Evolutionary conservation across 2,797 vertebrate genomes (phyloP).

Genomic region (Tenualosa thibaudeaui): DNA sequence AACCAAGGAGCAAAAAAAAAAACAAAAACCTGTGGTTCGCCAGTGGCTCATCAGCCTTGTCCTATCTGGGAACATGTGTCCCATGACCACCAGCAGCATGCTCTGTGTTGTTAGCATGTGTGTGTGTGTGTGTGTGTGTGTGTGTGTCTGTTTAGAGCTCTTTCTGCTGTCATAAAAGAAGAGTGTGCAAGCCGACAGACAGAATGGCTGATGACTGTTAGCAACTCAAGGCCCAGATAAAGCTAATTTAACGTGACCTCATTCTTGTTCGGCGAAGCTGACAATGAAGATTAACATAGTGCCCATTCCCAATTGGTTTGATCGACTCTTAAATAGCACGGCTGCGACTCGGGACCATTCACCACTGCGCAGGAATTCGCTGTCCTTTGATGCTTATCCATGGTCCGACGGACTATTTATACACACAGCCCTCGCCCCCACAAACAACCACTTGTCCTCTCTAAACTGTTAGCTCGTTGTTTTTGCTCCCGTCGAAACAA

Average conservation of each 20-base stretch:
- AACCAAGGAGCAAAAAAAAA: too few species aligned
- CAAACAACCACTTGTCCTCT: conserved; percentile 68
- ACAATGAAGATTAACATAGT: conserved; percentile 14
- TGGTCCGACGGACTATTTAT: conserved; percentile 68
- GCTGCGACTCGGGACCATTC: conserved; percentile 50
- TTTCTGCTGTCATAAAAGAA: not conserved
- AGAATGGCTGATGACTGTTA: not conserved
- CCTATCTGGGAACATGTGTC: too few species aligned
- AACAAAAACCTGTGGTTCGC: too few species aligned
- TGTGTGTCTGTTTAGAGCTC: not conserved
- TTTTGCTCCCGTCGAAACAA: conserved; percentile 58
- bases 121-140: not conserved
- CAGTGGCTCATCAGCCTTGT: too few species aligned
- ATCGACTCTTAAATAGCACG: conserved; percentile 27
- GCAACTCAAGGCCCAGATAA: not conserved
- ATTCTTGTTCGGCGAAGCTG: not conserved
- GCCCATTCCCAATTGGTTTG: conserved; percentile 8
- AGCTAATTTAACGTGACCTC: not conserved
- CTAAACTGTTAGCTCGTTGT: conserved; percentile 64
- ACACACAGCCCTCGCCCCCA: conserved; percentile 46
- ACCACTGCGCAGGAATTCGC: conserved; percentile 61
- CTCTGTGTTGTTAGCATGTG: not conserved
- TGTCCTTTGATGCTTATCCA: conserved; percentile 71
- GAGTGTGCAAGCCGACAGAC: not conserved
- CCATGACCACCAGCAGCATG: too few species aligned